phyloP scores from a whole-genome alignment of 2,888 invertebrate species.

The Lasioglossum villosulum region DNA sequence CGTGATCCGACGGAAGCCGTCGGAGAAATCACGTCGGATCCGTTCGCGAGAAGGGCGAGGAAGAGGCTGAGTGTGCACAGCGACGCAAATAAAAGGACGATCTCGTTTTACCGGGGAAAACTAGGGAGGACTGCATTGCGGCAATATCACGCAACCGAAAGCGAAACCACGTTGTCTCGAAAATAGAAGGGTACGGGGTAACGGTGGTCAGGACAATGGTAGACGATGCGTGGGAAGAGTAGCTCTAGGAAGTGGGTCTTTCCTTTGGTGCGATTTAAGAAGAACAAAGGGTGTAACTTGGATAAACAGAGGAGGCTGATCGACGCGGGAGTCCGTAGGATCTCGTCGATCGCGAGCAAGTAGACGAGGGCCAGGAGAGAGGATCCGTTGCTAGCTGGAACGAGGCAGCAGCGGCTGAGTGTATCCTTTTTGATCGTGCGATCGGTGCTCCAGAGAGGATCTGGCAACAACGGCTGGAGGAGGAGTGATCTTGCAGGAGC shows the following conservation, averaged over 20 bases:
- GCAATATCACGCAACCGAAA: constrained; percentile 48
- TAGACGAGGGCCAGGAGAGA: background rate
- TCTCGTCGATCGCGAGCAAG: constrained; percentile 5
- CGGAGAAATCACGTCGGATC: background rate
- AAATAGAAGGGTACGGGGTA: background rate
- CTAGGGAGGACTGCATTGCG: constrained; percentile 58
- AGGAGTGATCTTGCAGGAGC: constrained; percentile 72
- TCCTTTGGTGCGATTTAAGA: constrained; percentile 26
- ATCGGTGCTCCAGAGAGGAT: constrained; percentile 75
- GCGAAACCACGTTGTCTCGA: constrained; percentile 40
- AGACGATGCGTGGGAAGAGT: background rate
- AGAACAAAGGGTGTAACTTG: constrained; percentile 41
- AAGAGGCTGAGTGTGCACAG: constrained; percentile 1
- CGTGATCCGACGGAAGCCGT: constrained; percentile 8
- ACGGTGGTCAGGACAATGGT: background rate
- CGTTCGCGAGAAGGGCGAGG: background rate
- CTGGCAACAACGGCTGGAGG: constrained; percentile 76
- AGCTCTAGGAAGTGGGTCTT: constrained; percentile 20
- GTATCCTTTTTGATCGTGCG: constrained; percentile 71
- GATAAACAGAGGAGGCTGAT: constrained; percentile 28
- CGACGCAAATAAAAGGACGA: constrained; percentile 41
- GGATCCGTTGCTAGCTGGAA: constrained; percentile 43
- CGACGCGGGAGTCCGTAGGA: background rate
- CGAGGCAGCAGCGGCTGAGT: constrained; percentile 35
- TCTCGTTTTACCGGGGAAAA: constrained; percentile 40